Evolutionary conservation across 92 coral and sea anemone species (phyloP).

Genomic region (Siderastrea siderea): DNA sequence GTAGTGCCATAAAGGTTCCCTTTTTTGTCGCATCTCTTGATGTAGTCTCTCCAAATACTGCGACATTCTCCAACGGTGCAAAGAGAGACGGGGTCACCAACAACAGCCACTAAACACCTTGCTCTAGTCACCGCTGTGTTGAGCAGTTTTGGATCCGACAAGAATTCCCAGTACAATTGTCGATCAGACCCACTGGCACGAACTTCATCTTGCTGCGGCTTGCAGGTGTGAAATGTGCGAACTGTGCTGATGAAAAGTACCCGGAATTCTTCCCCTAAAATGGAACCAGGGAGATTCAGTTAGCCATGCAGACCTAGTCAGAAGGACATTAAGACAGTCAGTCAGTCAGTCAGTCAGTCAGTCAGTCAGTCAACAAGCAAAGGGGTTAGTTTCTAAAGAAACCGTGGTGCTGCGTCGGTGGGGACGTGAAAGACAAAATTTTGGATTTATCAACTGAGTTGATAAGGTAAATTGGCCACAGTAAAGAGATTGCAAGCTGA

Average conservation of each 20-base stretch:
- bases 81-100: constrained; percentile 94
- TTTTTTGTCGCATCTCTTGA: constrained; percentile 69
- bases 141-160: constrained; percentile 85
- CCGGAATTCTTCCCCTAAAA: constrained; percentile 86
- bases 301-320: neutral
- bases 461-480: too few relatives aligned
- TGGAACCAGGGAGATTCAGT: neutral
- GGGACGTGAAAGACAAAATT: too few relatives aligned
- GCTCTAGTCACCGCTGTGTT: constrained; percentile 98
- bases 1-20: constrained; percentile 77
- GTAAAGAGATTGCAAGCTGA: too few relatives aligned
- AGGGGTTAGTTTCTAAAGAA: too few relatives aligned
- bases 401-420: too few relatives aligned
- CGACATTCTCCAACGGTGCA: constrained; percentile 92
- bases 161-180: constrained; percentile 76
- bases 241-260: constrained; percentile 95
- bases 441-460: too few relatives aligned
- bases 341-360: neutral
- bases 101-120: constrained; percentile 90
- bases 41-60: constrained; percentile 82
- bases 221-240: constrained; percentile 81
- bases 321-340: too few relatives aligned
- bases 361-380: neutral
- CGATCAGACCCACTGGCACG: constrained; percentile 47
- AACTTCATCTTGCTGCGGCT: constrained; percentile 53